Percentiles rank a stretch among this genome's conserved stretches.
Conservation (phyloP, 1,140 invertebrate genomes). For the Zophobas morio region DNA sequence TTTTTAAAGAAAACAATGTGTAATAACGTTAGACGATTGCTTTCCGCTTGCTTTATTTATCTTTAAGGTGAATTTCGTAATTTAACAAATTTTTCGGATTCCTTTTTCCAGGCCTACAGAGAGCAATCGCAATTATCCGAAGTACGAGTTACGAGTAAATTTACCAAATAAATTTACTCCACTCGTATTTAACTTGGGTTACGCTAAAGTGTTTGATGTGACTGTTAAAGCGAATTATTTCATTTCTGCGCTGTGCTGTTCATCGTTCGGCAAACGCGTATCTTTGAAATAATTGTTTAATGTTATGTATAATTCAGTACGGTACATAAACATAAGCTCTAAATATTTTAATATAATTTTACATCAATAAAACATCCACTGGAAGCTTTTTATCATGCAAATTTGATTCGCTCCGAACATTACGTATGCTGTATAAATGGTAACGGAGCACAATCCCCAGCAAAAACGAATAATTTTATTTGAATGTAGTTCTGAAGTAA, state of each 20-base stretch:
- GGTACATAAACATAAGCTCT: slow-evolving; percentile 24
- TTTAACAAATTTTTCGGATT: not conserved
- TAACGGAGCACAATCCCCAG: slow-evolving; percentile 1
- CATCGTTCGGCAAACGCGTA: slow-evolving; percentile 5
- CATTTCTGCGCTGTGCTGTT: not conserved
- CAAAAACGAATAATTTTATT: slow-evolving; percentile 36
- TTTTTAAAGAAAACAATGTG: too few relatives aligned
- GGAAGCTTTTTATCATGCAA: slow-evolving; percentile 29
- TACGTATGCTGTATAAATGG: slow-evolving; percentile 16
- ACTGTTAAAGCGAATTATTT: slow-evolving; percentile 13
- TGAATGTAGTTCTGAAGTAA: slow-evolving; percentile 7
- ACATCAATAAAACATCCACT: slow-evolving; percentile 21
- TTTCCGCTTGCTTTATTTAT: not conserved
- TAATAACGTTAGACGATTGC: not conserved
- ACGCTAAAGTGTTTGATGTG: slow-evolving; percentile 5
- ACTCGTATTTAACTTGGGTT: slow-evolving; percentile 11
- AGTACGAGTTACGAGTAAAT: slow-evolving; percentile 11
- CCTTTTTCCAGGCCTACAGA: not conserved
- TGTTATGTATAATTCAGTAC: slow-evolving; percentile 9
- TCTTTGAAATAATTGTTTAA: slow-evolving; percentile 10
- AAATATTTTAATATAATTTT: slow-evolving; percentile 32
- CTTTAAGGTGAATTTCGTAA: not conserved
- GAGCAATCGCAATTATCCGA: slow-evolving; percentile 14
- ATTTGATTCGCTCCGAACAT: slow-evolving; percentile 30
- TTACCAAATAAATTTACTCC: slow-evolving; percentile 7